Evolutionary conservation across 2,113 vertebrate species (phyloP).

Genomic region (Rana temporaria): DNA sequence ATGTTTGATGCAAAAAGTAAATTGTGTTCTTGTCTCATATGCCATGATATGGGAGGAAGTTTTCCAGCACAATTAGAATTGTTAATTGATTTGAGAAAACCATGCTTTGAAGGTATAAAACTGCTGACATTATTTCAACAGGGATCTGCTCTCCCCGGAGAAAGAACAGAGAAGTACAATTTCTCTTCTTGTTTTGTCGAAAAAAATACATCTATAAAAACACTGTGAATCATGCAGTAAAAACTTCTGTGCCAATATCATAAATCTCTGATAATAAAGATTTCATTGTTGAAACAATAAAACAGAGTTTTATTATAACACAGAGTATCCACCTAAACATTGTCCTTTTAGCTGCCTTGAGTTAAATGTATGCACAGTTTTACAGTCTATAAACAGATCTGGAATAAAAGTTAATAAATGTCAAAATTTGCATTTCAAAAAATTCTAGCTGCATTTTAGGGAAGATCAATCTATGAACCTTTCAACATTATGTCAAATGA

Average conservation of each 20-base stretch:
- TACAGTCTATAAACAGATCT: constrained; percentile 99
- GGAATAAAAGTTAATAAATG: constrained; percentile 99
- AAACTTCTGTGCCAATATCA: constrained; percentile 95
- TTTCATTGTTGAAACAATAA: constrained; percentile 98
- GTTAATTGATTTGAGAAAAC: constrained; percentile 99
- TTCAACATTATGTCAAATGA: constrained; percentile 99
- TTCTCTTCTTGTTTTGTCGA: constrained; percentile 92
- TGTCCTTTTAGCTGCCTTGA: constrained; percentile 98
- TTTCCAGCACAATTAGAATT: constrained; percentile 99
- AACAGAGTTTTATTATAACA: constrained; percentile 97
- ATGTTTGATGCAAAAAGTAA: constrained; percentile 93
- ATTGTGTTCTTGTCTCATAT: constrained; percentile 97
- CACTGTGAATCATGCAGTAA: constrained; percentile 93
- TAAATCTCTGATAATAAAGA: constrained; percentile 99
- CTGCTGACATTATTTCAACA: constrained; percentile 98
- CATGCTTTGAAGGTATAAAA: constrained; percentile 99
- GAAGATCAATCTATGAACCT: constrained; percentile 99
- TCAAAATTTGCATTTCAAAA: constrained; percentile 99
- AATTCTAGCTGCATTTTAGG: constrained; percentile 95
- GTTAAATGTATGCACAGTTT: constrained; percentile 99
- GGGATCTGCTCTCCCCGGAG: constrained; percentile 93
- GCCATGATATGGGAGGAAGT: constrained; percentile 95
- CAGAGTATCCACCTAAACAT: constrained; percentile 99
- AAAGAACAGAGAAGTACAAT: constrained; percentile 87
- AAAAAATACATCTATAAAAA: constrained; percentile 93